These are phyloP conservation scores for Hozukius guyotensis DNA, from an alignment of 2,797 vertebrate species.

Conservation along the genomic window DNA sequence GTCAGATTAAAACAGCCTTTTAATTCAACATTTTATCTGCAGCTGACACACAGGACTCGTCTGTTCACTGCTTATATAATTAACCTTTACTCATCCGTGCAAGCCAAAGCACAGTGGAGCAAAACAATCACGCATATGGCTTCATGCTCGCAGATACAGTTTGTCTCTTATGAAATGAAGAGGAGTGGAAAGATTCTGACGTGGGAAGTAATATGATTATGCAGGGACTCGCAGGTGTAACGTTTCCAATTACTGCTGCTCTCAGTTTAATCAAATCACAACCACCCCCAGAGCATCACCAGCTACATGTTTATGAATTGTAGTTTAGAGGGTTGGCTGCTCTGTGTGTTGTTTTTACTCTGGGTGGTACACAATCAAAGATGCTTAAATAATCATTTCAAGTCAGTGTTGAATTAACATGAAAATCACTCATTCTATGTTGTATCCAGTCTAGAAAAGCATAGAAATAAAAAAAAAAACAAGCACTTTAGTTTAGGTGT, in stretches of 20 bases:
- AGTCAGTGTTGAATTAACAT: background rate
- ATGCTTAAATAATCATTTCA: slow-evolving; percentile 12
- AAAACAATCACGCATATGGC: slow-evolving; percentile 47
- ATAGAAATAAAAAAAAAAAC: background rate
- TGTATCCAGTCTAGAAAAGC: background rate
- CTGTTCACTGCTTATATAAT: slow-evolving; percentile 50
- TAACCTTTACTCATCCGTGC: slow-evolving; percentile 44
- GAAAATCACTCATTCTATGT: background rate
- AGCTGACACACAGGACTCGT: slow-evolving; percentile 25
- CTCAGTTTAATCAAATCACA: slow-evolving; percentile 64
- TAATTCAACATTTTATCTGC: slow-evolving; percentile 30
- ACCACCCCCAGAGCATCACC: slow-evolving; percentile 37
- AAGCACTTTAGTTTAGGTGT: background rate
- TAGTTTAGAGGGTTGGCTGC: slow-evolving; percentile 24
- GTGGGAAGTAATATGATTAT: slow-evolving; percentile 53
- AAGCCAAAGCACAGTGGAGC: slow-evolving; percentile 46
- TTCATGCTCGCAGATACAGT: slow-evolving; percentile 30
- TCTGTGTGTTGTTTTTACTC: slow-evolving; percentile 1
- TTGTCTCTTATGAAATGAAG: slow-evolving; percentile 40
- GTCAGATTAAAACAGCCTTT: background rate
- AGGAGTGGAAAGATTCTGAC: slow-evolving; percentile 27
- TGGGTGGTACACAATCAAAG: background rate
- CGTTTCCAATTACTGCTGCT: slow-evolving; percentile 60
- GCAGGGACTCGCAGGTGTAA: slow-evolving; percentile 56
- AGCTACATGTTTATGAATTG: slow-evolving; percentile 48